Percentiles rank a stretch among this genome's conserved stretches.
These are phyloP conservation scores for Hybognathus amarus DNA, from an alignment of 2,797 vertebrate genomes.

Conservation along the genomic window DNA sequence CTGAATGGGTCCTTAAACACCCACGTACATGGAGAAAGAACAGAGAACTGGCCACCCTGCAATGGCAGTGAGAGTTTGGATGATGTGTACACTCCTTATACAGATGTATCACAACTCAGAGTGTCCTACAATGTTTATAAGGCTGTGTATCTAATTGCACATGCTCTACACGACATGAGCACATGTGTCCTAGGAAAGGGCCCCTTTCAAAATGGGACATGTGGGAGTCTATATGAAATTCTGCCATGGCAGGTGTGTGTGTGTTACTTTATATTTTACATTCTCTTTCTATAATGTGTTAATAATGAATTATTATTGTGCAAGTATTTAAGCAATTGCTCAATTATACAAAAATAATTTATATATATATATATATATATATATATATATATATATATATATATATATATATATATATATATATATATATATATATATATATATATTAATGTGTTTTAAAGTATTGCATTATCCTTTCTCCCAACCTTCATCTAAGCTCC, in stretches of 20 bases:
- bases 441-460: not conserved
- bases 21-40: constrained; percentile 57
- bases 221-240: constrained; percentile 64
- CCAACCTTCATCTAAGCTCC: constrained; percentile 63
- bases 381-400: not conserved
- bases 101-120: constrained; percentile 75
- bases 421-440: not conserved
- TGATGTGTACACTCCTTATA: constrained; percentile 68
- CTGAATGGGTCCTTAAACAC: constrained; percentile 69
- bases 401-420: not conserved
- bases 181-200: constrained; percentile 67
- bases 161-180: constrained; percentile 74
- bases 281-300: not conserved
- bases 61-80: constrained; percentile 66
- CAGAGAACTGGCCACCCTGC: constrained; percentile 60
- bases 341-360: not conserved
- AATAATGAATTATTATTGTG: not conserved
- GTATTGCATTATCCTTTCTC: not conserved
- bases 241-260: constrained; percentile 72
- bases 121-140: constrained; percentile 80
- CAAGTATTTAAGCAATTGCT: not conserved
- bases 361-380: not conserved
- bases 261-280: constrained; percentile 19
- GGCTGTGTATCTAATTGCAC: constrained; percentile 75
- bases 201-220: constrained; percentile 71